Evolutionary conservation across 1,140 invertebrate species (phyloP).

Genomic region (Hylaeus volcanicus): DNA sequence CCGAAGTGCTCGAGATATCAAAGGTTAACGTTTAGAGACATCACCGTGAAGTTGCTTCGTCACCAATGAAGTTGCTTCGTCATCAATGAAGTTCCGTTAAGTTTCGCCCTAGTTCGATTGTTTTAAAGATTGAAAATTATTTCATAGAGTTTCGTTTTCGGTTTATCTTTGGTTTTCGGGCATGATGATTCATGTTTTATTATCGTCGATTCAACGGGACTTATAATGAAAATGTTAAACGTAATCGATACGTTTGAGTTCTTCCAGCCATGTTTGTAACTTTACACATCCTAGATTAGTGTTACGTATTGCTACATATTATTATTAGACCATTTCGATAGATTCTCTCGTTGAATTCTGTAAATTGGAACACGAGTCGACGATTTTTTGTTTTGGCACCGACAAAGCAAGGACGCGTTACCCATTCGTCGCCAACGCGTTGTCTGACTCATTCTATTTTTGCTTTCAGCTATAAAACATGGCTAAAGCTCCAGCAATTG

Average conservation of each 20-base stretch:
- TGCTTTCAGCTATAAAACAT: constrained; percentile 47
- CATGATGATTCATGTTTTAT: neutral
- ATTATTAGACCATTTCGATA: neutral
- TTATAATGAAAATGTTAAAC: neutral
- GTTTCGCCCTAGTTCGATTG: neutral
- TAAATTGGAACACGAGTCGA: neutral
- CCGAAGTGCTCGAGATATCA: neutral
- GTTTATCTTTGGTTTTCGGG: neutral
- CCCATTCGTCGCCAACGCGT: neutral
- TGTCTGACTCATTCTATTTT: neutral
- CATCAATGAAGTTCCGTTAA: neutral
- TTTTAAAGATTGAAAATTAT: neutral
- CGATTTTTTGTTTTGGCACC: neutral
- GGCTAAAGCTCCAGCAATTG: constrained; percentile 82
- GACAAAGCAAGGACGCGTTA: neutral
- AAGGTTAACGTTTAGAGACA: neutral
- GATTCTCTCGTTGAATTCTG: neutral
- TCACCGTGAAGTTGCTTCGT: constrained; percentile 7
- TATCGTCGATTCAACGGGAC: neutral
- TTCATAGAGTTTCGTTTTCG: neutral
- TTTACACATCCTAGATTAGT: too few relatives aligned
- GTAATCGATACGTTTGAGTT: neutral
- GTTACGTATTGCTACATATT: neutral
- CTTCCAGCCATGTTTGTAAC: neutral
- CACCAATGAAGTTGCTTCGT: constrained; percentile 11